These are phyloP conservation scores for Okamejei kenojei DNA, from an alignment of 2,797 vertebrate genomes.

Conservation along the genomic window DNA sequence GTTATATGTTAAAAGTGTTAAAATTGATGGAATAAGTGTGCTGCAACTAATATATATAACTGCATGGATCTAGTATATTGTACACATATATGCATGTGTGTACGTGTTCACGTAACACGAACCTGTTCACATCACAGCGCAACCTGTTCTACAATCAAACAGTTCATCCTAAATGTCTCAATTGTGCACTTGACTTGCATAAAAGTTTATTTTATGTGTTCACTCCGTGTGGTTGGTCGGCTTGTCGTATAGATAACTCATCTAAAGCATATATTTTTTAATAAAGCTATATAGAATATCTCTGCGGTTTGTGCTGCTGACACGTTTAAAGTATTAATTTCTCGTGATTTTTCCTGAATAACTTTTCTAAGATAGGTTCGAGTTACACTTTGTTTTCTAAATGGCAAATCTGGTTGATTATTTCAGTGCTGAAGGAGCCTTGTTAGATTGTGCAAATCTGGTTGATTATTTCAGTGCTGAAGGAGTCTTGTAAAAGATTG, in stretches of 20 bases:
- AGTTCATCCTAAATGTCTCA: not conserved
- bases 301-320: not conserved
- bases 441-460: not conserved
- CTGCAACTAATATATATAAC: not conserved
- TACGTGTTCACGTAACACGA: not conserved
- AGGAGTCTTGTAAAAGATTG: not conserved
- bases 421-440: not conserved
- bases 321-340: not conserved
- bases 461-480: not conserved
- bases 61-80: not conserved
- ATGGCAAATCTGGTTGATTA: not conserved
- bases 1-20: not conserved
- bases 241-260: not conserved
- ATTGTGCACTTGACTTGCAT: conserved; percentile 5
- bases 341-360: not conserved
- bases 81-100: not conserved
- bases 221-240: not conserved
- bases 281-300: not conserved
- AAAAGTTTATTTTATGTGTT: not conserved
- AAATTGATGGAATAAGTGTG: no score
- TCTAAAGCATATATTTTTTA: not conserved
- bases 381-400: not conserved
- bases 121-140: not conserved
- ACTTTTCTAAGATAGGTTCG: not conserved
- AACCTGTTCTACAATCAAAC: not conserved